A percentile compares a stretch with the other conserved stretches of the same genome.
phyloP scores from a whole-genome alignment of 1,140 invertebrate genomes.

The Camponotus pennsylvanicus region DNA sequence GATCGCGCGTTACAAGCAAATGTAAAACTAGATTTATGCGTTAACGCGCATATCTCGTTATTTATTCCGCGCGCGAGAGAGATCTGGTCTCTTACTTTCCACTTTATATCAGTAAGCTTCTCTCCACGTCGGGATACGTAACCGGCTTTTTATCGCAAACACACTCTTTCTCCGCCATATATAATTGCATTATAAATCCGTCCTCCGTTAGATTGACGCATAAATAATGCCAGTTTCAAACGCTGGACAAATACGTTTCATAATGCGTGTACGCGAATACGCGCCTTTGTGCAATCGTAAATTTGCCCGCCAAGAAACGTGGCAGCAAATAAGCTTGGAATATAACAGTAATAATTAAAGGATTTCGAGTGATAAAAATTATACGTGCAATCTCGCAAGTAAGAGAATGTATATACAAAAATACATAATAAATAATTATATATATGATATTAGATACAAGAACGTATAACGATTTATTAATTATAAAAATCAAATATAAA shows the following conservation, averaged over 20 bases:
- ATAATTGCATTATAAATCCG: slow-evolving; percentile 58
- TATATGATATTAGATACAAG: background rate
- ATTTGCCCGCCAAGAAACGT: background rate
- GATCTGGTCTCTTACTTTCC: slow-evolving; percentile 49
- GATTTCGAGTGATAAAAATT: background rate
- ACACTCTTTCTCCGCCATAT: slow-evolving; percentile 10
- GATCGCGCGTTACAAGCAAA: slow-evolving; percentile 7
- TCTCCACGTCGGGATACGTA: slow-evolving; percentile 22
- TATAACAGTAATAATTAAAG: slow-evolving; percentile 11
- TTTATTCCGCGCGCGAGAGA: slow-evolving; percentile 47
- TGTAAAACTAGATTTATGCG: slow-evolving; percentile 44
- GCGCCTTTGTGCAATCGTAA: slow-evolving; percentile 11
- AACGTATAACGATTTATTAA: background rate
- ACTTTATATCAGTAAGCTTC: slow-evolving; percentile 45
- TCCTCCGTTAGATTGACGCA: slow-evolving; percentile 46
- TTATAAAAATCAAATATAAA: background rate
- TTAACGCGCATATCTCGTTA: slow-evolving; percentile 45
- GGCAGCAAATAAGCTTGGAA: slow-evolving; percentile 5
- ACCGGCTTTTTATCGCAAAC: slow-evolving; percentile 39
- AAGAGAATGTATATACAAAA: background rate
- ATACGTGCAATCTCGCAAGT: background rate
- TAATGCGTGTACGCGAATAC: background rate
- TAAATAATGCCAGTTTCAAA: slow-evolving; percentile 33
- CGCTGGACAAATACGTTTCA: slow-evolving; percentile 32
- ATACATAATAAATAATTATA: background rate